Conservation (phyloP, 2,888 invertebrate species). For the Pachymerium ferrugineum region DNA sequence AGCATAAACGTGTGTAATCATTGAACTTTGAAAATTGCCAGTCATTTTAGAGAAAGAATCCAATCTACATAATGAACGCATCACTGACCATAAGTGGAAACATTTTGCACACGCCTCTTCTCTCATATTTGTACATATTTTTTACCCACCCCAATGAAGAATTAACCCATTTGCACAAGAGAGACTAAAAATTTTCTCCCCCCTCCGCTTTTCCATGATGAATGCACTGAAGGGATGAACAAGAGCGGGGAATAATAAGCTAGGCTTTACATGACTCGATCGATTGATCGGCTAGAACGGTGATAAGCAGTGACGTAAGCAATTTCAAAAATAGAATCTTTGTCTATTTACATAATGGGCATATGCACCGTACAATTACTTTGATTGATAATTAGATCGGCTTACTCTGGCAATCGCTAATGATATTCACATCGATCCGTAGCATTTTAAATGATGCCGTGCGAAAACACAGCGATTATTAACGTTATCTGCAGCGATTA, state of each 20-base stretch:
- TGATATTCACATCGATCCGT: slow-evolving; percentile 1
- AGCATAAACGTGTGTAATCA: background rate
- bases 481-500: slow-evolving; percentile 2
- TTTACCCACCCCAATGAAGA: slow-evolving; percentile 4
- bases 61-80: slow-evolving; percentile 12
- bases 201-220: background rate
- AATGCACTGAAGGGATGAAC: background rate
- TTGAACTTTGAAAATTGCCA: slow-evolving; percentile 3
- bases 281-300: background rate
- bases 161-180: background rate
- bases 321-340: background rate
- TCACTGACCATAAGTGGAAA: slow-evolving; percentile 9
- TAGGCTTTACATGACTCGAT: no score
- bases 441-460: background rate
- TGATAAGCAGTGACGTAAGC: background rate
- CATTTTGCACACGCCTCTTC: background rate
- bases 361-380: slow-evolving; percentile 1
- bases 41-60: background rate
- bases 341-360: background rate
- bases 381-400: slow-evolving; percentile 18
- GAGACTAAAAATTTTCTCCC: no score
- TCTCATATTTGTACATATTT: background rate
- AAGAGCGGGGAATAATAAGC: no score
- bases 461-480: background rate
- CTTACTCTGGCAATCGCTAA: slow-evolving; percentile 11